A percentile compares a stretch with the other conserved stretches of the same genome.
These are phyloP conservation scores for Glyphotaelius pellucidus DNA, from an alignment of 2,888 invertebrate genomes.

Conservation along the genomic window DNA sequence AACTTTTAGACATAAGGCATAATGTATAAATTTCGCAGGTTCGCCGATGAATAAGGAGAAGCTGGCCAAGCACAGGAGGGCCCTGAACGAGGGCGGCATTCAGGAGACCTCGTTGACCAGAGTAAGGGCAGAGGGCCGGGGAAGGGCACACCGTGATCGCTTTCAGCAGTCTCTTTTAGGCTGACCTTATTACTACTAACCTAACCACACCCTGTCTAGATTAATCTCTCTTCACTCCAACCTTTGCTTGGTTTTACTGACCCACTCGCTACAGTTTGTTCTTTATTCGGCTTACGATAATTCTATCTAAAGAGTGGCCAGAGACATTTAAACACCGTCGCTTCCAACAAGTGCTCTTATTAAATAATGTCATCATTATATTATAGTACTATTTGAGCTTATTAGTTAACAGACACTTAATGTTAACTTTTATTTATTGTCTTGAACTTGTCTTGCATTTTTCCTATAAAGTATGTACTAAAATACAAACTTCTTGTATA, in stretches of 20 bases:
- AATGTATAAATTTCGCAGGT: slow-evolving; percentile 78
- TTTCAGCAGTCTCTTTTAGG: slow-evolving; percentile 56
- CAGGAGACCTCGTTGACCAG: slow-evolving; percentile 89
- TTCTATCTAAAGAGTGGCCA: slow-evolving; percentile 3
- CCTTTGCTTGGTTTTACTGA: slow-evolving; percentile 39
- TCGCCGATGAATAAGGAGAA: slow-evolving; percentile 90
- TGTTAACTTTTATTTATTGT: background rate
- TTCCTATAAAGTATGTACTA: background rate
- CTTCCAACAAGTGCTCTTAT: background rate
- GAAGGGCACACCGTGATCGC: slow-evolving; percentile 64
- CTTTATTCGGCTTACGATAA: slow-evolving; percentile 53
- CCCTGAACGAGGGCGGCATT: slow-evolving; percentile 83
- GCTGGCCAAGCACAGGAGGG: slow-evolving; percentile 85
- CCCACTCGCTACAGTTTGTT: slow-evolving; percentile 39
- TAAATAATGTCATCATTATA: background rate
- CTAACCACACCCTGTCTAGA: slow-evolving; percentile 41
- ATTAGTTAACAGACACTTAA: too few species aligned
- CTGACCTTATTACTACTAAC: slow-evolving; percentile 53
- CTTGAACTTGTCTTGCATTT: background rate
- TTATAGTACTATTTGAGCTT: background rate
- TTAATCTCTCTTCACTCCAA: slow-evolving; percentile 49
- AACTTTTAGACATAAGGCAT: slow-evolving; percentile 53
- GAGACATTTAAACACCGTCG: background rate
- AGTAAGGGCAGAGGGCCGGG: slow-evolving; percentile 79
- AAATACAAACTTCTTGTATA: background rate